Percentiles rank a stretch among this genome's conserved stretches.
These are phyloP conservation scores for Phylloscopus trochilus DNA, from an alignment of 2,113 vertebrate species.

Conservation along the genomic window DNA sequence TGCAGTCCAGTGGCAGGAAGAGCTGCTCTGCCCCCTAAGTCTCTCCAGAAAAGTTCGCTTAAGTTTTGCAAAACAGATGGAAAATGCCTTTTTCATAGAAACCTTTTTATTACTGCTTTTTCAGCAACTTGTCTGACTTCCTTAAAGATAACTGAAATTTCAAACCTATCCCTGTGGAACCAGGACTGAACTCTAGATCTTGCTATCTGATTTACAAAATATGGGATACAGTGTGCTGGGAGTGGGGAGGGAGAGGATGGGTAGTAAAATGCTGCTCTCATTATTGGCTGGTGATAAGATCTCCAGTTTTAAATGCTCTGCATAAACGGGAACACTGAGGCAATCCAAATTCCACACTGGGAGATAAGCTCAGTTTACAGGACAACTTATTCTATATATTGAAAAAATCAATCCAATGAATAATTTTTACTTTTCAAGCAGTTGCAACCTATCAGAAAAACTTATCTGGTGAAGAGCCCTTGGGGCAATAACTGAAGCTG, in stretches of 20 bases:
- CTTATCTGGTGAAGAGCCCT: background rate
- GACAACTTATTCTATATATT: background rate
- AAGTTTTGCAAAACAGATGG: background rate
- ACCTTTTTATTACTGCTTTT: background rate
- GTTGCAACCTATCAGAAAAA: background rate
- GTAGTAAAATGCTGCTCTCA: background rate
- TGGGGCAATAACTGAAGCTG: background rate
- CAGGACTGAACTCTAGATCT: background rate
- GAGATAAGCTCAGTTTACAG: background rate
- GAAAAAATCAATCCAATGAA: background rate
- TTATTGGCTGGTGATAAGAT: background rate
- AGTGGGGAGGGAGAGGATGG: background rate
- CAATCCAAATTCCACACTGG: background rate
- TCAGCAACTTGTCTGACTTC: background rate
- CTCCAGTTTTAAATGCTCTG: background rate
- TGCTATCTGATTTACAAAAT: background rate
- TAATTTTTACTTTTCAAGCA: slow-evolving; percentile 18
- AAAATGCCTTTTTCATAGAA: background rate
- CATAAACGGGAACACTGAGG: background rate
- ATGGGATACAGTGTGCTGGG: background rate
- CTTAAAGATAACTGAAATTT: background rate
- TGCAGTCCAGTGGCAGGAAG: background rate
- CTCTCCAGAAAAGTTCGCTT: background rate
- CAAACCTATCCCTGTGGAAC: background rate
- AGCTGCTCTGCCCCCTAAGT: background rate